Evolutionary conservation across 92 coral and sea anemone species (phyloP).

Genomic region (Paramuricea clavata): DNA sequence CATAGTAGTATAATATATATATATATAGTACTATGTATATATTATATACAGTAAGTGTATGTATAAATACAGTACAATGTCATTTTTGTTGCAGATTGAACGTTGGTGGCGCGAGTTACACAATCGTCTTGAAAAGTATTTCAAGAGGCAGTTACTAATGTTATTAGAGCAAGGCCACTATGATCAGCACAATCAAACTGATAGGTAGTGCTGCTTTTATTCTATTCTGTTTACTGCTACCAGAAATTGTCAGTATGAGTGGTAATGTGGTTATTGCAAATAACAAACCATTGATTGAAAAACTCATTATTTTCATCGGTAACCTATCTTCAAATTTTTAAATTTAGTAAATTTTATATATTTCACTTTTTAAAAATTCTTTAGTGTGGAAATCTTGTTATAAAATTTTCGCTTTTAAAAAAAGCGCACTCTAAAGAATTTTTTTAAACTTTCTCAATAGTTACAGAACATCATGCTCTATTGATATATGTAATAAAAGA

Average conservation of each 20-base stretch:
- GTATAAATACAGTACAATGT: background rate
- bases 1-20: background rate
- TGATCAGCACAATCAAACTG: constrained; percentile 65
- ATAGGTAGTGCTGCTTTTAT: constrained; percentile 39
- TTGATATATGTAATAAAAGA: too few relatives aligned
- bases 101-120: constrained; percentile 74
- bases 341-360: too few relatives aligned
- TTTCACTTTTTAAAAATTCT: too few relatives aligned
- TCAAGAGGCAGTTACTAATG: constrained; percentile 63
- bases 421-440: too few relatives aligned
- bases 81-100: constrained; percentile 56
- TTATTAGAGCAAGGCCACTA: constrained; percentile 70
- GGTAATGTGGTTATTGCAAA: background rate
- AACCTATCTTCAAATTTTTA: too few relatives aligned
- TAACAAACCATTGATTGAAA: too few relatives aligned
- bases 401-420: too few relatives aligned
- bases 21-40: background rate
- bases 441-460: too few relatives aligned
- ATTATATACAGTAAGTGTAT: background rate
- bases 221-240: background rate
- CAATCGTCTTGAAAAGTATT: constrained; percentile 60
- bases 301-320: too few relatives aligned
- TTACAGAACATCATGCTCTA: too few relatives aligned
- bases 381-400: too few relatives aligned
- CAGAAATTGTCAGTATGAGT: background rate